A percentile compares a stretch with the other conserved stretches of the same genome.
Evolutionary conservation across 2,113 vertebrate species (phyloP).

Genomic region (Apus apus): DNA sequence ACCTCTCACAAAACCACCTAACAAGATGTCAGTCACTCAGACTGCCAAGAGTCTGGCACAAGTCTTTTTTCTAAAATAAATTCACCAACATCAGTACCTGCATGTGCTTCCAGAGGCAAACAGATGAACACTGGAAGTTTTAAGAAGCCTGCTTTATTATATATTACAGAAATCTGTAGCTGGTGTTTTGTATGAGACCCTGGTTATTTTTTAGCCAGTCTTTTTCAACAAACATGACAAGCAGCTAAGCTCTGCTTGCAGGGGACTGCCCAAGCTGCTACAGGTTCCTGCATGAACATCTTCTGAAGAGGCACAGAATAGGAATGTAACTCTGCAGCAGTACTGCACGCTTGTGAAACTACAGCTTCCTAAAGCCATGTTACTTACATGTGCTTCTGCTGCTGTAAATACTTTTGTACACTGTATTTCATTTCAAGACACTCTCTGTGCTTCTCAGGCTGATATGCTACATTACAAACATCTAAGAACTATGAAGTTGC

Average conservation of each 20-base stretch:
- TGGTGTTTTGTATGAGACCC: neutral
- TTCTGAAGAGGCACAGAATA: neutral
- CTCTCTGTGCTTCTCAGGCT: neutral
- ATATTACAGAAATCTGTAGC: neutral
- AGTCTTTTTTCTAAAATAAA: neutral
- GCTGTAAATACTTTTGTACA: neutral
- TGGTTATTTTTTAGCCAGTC: neutral
- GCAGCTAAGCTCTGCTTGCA: neutral
- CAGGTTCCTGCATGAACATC: neutral
- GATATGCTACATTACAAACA: neutral
- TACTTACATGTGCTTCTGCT: neutral
- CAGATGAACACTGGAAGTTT: neutral
- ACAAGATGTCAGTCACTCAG: neutral
- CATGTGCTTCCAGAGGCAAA: neutral
- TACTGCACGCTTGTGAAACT: neutral
- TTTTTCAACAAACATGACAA: neutral
- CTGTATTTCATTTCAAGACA: neutral
- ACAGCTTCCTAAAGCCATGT: neutral
- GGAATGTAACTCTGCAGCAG: accelerated
- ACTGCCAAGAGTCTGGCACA: neutral
- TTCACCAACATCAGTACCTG: neutral
- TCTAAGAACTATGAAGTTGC: neutral
- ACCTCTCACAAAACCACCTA: neutral
- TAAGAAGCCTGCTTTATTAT: neutral
- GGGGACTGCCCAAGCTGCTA: neutral